Evolutionary conservation across 2,888 invertebrate species (phyloP), one percentile per base, ranked within the genome.

Genomic region (Mayetiola destructor): DNA sequence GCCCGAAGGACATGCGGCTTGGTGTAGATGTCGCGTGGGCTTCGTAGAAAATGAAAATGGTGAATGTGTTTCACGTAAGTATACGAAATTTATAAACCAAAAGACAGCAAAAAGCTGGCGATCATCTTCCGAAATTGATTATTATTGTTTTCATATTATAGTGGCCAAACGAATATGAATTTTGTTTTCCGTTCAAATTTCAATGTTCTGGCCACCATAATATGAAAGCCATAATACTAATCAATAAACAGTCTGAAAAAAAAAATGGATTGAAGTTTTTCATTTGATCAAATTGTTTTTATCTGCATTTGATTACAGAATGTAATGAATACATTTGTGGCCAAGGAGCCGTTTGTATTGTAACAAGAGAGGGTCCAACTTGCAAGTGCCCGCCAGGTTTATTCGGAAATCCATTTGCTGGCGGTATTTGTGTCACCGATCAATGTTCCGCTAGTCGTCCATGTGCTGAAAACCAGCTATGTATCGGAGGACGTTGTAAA

Each of bases 401-500:
- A 69, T 79, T 83, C 58, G 92, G 92, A 20, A 92, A 93, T 73
- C 91, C 93, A 8, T 93, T 92, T 75, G 88, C 91, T 1, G 93
- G 93, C 27, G 93, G 92, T 37, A 78, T 78, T 57, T 93, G 93
- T 66, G 77, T 77, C 57, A 82, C 85, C 56, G 91, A 91, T 70
- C 76, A 88, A 56, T 92, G 92, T 69, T 88, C 88, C 0, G 76
- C 82, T 3, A 78, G 80, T 0, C 75, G 83, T 56, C 86, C 88
- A 0, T 92, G 92, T 64, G 80, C 80, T 30, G 81, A 83, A 55
- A 86, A 88, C 0, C 80, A 85, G 64, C 80, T 88, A 2, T 93
- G 92, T 68, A 85, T 93, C 60, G 82, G 85, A 20, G 91, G 91
- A 27, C 80, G 92, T 60, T 93, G 92, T 69, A 88, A 90, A 66